Evolutionary conservation across 1,140 invertebrate species (phyloP), one percentile per base, ranked within the genome.

Genomic region (Brachionus rubens): DNA sequence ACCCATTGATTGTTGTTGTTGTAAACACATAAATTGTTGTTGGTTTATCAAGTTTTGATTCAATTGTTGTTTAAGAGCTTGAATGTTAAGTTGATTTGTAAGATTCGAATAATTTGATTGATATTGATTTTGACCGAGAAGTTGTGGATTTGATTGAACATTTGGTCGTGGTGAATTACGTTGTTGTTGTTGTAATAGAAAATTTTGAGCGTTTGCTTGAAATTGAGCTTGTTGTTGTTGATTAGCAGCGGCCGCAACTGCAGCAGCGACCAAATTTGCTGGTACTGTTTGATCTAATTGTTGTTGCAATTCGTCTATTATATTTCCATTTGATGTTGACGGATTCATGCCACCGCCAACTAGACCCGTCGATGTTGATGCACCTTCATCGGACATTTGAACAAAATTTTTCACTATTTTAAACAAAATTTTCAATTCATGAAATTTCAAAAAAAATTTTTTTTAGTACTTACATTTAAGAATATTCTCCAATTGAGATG

Each of bases 401-500:
- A 48, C 28, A 9, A 72, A 21, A 72, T 48, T 72, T 72, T 54
- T 72, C 43, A 72, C 54, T 59, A 36, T 54, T 28, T n/a, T n/a
- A n/a, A n/a, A n/a, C n/a, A n/a, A n/a, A n/a, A n/a, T n/a, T n/a
- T n/a, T n/a, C n/a, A n/a, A n/a, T n/a, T n/a, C n/a, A n/a, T n/a
- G 40, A n/a, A 6, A 36, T 59, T 59, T 65, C 36, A 72, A 48
- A n/a, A 9, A 72, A 21, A 72, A 33, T 72, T 72, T 54, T 72
- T 24, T 50, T 30, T 59, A 36, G 16, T n/a, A 21, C 1, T 59
- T 59, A 59, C 54, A 72, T 72, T 72, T 72, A 33, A 72, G 28
- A 26, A 72, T 28, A 48, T 72, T 48, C 30, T 72, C 68, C 14
- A 72, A 21, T 72, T 72, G 68, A 50, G 68, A 72, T 14, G 68